These are phyloP conservation scores for Amphimedon queenslandica DNA, from an alignment of 37 sponge, comb jelly and placozoan genomes.

Conservation along the genomic window DNA sequence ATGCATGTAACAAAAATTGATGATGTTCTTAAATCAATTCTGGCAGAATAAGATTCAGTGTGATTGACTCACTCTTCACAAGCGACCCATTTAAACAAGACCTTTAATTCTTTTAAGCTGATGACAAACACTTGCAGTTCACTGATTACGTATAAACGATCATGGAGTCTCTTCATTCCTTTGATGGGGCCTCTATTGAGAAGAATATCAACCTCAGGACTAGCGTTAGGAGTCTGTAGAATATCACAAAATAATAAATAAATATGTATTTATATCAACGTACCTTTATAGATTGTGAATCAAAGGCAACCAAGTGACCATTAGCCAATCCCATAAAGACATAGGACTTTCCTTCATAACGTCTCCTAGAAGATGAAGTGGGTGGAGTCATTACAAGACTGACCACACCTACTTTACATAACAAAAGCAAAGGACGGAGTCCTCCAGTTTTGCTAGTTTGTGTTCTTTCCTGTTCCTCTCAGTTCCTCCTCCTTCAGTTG, in stretches of 20 bases:
- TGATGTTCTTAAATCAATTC: too few species aligned
- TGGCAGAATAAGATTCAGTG: too few species aligned
- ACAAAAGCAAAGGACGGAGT: conserved; percentile 38
- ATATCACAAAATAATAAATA: background rate
- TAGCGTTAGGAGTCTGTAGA: conserved; percentile 4
- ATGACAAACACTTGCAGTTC: conserved; percentile 32
- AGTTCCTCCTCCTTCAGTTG: too few species aligned
- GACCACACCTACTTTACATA: conserved; percentile 37
- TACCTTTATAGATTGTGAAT: conserved; percentile 22
- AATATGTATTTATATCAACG: background rate
- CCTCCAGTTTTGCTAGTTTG: conserved; percentile 9
- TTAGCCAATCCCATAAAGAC: conserved; percentile 69
- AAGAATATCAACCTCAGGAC: conserved; percentile 1
- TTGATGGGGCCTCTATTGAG: conserved; percentile 30
- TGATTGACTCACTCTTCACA: conserved; percentile 18
- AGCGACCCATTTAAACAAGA: conserved; percentile 25
- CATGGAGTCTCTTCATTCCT: conserved; percentile 29
- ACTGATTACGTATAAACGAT: conserved; percentile 26
- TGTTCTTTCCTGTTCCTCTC: conserved; percentile 21
- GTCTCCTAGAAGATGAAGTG: background rate
- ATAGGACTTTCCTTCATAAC: background rate
- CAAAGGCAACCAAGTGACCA: conserved; percentile 44
- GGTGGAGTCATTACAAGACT: background rate
- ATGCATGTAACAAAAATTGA: too few species aligned
- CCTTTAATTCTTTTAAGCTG: background rate